Evolutionary conservation across 2,888 invertebrate species (phyloP).

Genomic region (Linhomoeus sp.): DNA sequence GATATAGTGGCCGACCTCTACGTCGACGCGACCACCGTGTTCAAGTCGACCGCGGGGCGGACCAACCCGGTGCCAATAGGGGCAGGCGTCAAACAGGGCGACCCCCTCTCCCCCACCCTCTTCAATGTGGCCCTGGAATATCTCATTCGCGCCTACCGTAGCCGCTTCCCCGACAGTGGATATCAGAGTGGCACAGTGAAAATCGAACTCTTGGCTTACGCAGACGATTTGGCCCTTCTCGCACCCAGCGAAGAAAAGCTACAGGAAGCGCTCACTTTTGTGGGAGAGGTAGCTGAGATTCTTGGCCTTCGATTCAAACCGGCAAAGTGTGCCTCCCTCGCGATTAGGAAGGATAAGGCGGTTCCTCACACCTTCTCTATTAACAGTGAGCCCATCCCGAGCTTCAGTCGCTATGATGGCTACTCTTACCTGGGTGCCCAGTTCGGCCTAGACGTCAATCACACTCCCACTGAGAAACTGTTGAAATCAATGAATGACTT

Average conservation of each 20-base stretch:
- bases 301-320: neutral
- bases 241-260: neutral
- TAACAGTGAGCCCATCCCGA: neutral
- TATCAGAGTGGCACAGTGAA: neutral
- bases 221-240: constrained; percentile 13
- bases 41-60: neutral
- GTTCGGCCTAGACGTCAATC: neutral
- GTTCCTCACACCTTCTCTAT: neutral
- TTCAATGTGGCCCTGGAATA: neutral
- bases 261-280: neutral
- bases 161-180: neutral
- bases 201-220: constrained; percentile 7
- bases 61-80: neutral
- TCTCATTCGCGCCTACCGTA: neutral
- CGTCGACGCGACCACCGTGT: neutral
- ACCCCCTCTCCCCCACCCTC: neutral
- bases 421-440: neutral
- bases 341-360: neutral
- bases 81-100: neutral
- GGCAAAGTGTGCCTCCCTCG: neutral
- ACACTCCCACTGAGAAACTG: neutral
- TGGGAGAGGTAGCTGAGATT: neutral
- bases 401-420: neutral
- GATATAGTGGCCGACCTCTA: neutral
- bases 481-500: neutral